Evolutionary conservation across 2,888 invertebrate genomes (phyloP).

Genomic region (Ptycholaimellus sp.): DNA sequence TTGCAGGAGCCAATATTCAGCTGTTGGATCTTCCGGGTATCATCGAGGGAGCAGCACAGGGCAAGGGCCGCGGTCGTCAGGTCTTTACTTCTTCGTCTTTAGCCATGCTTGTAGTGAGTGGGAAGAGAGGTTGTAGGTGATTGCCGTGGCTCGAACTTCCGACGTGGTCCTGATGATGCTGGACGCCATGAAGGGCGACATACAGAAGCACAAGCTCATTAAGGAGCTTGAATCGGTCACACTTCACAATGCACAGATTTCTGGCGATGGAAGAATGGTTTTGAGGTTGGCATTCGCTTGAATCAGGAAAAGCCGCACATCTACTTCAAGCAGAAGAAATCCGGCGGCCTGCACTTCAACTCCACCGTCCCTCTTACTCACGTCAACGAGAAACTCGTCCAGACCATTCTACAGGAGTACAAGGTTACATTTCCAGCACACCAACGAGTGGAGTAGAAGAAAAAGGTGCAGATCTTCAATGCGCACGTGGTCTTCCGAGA

Average conservation of each 20-base stretch:
- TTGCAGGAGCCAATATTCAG: slow-evolving; percentile 74
- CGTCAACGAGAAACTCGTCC: slow-evolving; percentile 84
- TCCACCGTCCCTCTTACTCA: slow-evolving; percentile 74
- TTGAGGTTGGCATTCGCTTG: slow-evolving; percentile 82
- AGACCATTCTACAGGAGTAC: slow-evolving; percentile 90
- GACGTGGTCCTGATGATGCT: slow-evolving; percentile 96
- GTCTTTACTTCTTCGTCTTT: neutral
- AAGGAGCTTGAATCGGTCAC: slow-evolving; percentile 82
- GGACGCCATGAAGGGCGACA: slow-evolving; percentile 91
- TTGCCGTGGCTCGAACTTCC: slow-evolving; percentile 90
- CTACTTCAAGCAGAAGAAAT: slow-evolving; percentile 59
- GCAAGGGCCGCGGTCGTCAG: slow-evolving; percentile 22
- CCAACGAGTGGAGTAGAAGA: no score
- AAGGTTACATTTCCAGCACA: no score
- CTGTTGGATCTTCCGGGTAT: slow-evolving; percentile 92
- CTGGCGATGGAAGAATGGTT: no score
- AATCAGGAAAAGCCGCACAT: slow-evolving; percentile 88
- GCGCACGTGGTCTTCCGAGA: slow-evolving; percentile 65
- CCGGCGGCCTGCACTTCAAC: slow-evolving; percentile 79
- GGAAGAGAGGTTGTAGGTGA: slow-evolving; percentile 53
- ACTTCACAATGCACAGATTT: no score
- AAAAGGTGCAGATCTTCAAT: slow-evolving; percentile 36
- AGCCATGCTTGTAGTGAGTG: slow-evolving; percentile 50
- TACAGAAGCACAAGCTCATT: slow-evolving; percentile 53
- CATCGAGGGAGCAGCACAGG: slow-evolving; percentile 91